Percentiles rank a stretch among this genome's conserved stretches.
These are phyloP conservation scores for Corvus cornix DNA, from an alignment of 2,113 vertebrate genomes.

Conservation along the genomic window DNA sequence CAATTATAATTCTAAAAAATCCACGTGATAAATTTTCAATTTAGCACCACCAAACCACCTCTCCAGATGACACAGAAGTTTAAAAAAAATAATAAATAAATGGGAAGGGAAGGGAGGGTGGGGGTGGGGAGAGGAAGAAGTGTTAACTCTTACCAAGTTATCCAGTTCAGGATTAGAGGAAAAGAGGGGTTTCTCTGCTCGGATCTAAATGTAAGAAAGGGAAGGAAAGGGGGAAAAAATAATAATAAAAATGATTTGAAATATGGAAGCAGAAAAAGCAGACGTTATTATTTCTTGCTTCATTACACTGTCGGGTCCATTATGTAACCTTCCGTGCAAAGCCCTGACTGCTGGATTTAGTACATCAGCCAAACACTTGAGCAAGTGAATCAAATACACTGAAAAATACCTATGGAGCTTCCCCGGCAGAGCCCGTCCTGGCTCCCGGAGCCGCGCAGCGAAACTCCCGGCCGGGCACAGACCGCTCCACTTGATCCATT, in stretches of 20 bases:
- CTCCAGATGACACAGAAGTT: background rate
- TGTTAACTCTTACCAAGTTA: slow-evolving; percentile 93
- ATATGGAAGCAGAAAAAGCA: slow-evolving; percentile 48
- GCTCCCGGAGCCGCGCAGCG: background rate
- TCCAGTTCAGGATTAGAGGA: slow-evolving; percentile 99
- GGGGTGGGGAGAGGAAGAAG: slow-evolving; percentile 45
- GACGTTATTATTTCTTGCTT: slow-evolving; percentile 60
- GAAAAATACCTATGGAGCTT: slow-evolving; percentile 24
- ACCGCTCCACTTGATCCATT: background rate
- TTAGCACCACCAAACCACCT: background rate
- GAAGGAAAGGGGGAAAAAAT: background rate
- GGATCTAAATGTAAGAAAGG: slow-evolving; percentile 85
- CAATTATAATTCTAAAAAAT: background rate
- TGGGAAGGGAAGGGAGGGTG: background rate
- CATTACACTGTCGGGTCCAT: slow-evolving; percentile 57
- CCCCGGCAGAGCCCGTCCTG: background rate
- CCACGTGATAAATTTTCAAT: background rate
- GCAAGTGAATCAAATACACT: slow-evolving; percentile 49
- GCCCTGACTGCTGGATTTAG: slow-evolving; percentile 28
- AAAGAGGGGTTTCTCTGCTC: slow-evolving; percentile 99
- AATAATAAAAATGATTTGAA: slow-evolving; percentile 65
- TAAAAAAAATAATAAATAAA: background rate
- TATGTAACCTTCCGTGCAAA: slow-evolving; percentile 57
- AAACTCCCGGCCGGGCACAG: background rate
- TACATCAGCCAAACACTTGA: slow-evolving; percentile 49